Percentiles rank a stretch among this genome's conserved stretches.
Evolutionary conservation across 2,888 invertebrate species (phyloP).

Genomic region (Brachyptera putata): DNA sequence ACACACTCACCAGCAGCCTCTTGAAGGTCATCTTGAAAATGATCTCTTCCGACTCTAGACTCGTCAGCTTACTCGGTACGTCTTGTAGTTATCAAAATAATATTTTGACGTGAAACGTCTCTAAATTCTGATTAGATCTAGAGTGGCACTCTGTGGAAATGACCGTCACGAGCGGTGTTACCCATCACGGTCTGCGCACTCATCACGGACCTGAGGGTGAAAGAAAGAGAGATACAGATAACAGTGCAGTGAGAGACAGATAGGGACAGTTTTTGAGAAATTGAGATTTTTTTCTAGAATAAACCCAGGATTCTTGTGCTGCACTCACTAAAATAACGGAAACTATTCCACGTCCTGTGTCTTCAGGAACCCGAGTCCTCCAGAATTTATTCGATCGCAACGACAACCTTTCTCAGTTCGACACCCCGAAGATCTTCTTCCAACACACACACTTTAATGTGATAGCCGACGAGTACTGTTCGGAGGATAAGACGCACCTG

Average conservation of each 20-base stretch:
- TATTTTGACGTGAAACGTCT: no score
- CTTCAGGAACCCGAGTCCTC: conserved; percentile 50
- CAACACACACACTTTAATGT: conserved; percentile 47
- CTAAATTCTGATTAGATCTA: background rate
- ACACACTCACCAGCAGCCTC: conserved; percentile 48
- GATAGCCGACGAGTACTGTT: conserved; percentile 43
- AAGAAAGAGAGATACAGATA: no score
- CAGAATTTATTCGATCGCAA: conserved; percentile 55
- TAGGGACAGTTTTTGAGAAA: no score
- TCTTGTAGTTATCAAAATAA: no score
- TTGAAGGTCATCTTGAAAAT: conserved; percentile 49
- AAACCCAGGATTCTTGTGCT: no score
- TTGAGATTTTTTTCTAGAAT: no score
- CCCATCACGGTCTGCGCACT: no score
- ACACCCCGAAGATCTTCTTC: conserved; percentile 52
- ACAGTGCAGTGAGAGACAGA: no score
- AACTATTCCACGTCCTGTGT: no score
- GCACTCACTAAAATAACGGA: no score
- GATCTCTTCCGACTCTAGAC: conserved; percentile 47
- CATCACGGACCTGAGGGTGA: no score
- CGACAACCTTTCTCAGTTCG: conserved; percentile 47
- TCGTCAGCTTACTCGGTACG: conserved; percentile 47
- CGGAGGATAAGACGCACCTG: conserved; percentile 51
- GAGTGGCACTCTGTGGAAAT: background rate
- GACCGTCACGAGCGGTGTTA: background rate